A percentile compares a stretch with the other conserved stretches of the same genome.
phyloP scores from a whole-genome alignment of 2,113 vertebrate genomes.

The Salvator merianae region DNA sequence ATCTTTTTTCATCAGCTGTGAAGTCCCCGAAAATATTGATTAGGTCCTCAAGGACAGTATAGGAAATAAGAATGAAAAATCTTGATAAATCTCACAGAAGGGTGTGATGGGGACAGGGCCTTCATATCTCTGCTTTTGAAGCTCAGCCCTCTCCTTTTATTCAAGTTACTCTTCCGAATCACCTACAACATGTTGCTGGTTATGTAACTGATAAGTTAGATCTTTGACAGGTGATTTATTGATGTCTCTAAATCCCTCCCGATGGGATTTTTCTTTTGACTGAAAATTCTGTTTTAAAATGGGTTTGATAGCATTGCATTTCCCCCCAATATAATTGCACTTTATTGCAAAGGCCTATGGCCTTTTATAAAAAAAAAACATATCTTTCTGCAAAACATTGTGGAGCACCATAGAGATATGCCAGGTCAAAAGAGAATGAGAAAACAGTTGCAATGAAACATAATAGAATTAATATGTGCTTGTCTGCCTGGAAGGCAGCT shows the following conservation, averaged over 20 bases:
- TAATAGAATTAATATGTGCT: constrained; percentile 15
- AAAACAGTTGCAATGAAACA: constrained; percentile 19
- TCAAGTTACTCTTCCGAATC: background rate
- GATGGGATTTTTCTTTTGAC: background rate
- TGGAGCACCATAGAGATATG: constrained; percentile 1
- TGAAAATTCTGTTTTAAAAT: constrained; percentile 3
- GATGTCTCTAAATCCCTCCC: background rate
- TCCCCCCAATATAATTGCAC: background rate
- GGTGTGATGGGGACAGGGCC: background rate
- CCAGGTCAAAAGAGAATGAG: constrained; percentile 22
- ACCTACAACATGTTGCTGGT: background rate
- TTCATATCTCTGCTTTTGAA: background rate
- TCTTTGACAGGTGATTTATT: background rate
- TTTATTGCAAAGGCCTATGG: background rate
- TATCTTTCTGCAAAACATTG: background rate
- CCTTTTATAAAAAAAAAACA: background rate
- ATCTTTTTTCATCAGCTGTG: no score
- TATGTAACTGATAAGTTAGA: background rate
- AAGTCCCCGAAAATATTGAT: no score
- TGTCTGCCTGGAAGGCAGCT: constrained; percentile 12
- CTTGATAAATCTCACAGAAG: no score
- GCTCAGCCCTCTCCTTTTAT: background rate
- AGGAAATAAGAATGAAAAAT: no score
- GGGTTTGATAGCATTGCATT: background rate
- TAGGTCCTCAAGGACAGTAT: no score